Evolutionary conservation across 1,140 invertebrate genomes (phyloP).

Genomic region (Drosophila sp.): DNA sequence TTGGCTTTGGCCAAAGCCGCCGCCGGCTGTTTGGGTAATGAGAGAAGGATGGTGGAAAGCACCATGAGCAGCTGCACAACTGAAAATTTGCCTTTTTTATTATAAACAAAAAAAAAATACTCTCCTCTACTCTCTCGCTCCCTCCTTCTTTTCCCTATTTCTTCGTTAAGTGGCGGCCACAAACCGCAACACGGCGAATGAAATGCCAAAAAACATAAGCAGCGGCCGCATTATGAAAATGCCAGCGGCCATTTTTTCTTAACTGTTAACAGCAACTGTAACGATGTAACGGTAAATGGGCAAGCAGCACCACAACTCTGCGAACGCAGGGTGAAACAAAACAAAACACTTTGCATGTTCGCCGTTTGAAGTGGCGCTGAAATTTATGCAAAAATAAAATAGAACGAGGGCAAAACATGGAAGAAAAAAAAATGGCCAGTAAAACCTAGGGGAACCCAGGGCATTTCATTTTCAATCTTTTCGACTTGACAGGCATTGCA

Average conservation of each 20-base stretch:
- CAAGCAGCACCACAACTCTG: conserved; percentile 18
- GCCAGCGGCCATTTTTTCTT: conserved; percentile 57
- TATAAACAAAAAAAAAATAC: conserved; percentile 29
- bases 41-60: conserved; percentile 56
- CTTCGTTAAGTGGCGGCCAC: conserved; percentile 31
- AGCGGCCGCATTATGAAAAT: conserved; percentile 64
- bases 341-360: conserved; percentile 48
- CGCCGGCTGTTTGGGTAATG: conserved; percentile 61
- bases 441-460: no score
- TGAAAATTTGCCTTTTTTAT: conserved; percentile 69
- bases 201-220: conserved; percentile 34
- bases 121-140: conserved; percentile 19
- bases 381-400: conserved; percentile 21
- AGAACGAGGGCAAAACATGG: not conserved
- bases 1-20: conserved; percentile 32
- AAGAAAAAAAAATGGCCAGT: not conserved
- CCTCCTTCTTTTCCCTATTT: not conserved
- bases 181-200: conserved; percentile 49
- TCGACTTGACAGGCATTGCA: no score
- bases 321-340: conserved; percentile 26
- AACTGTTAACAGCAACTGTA: conserved; percentile 44
- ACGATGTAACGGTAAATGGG: conserved; percentile 32
- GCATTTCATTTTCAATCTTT: no score
- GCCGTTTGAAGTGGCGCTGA: conserved; percentile 41
- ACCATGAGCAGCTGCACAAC: conserved; percentile 54